Conservation (phyloP, 1,140 invertebrate species). For the Zaprionus davidi region DNA sequence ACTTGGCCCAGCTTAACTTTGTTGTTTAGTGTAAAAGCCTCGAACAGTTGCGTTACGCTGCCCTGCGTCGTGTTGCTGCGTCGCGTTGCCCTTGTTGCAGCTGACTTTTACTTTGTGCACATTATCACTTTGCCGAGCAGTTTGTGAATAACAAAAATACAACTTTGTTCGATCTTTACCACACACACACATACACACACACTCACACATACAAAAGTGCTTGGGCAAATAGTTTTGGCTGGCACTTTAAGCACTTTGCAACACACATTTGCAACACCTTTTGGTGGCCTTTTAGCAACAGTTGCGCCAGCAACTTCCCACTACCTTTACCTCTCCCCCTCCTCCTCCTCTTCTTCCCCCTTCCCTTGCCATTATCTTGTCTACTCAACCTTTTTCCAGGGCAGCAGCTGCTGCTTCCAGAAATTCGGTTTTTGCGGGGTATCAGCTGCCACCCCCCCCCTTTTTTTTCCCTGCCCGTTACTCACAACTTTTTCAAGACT, state of each 20-base stretch:
- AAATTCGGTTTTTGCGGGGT: constrained; percentile 41
- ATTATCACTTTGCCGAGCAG: constrained; percentile 68
- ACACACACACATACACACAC: constrained; percentile 28
- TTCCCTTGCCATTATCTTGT: background rate
- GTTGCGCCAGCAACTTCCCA: background rate
- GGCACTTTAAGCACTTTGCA: constrained; percentile 73
- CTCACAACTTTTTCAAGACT: constrained; percentile 38
- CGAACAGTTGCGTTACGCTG: constrained; percentile 23
- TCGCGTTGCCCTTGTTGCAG: constrained; percentile 42
- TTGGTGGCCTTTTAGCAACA: constrained; percentile 69
- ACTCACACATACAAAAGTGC: constrained; percentile 16
- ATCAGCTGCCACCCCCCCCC: background rate
- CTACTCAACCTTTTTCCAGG: background rate
- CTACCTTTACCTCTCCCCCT: background rate
- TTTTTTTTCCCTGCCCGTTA: no score
- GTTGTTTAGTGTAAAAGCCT: constrained; percentile 80
- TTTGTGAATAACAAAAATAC: constrained; percentile 36
- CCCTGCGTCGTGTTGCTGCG: constrained; percentile 20
- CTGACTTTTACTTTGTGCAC: constrained; percentile 73
- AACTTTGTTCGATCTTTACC: constrained; percentile 75
- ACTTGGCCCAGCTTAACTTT: constrained; percentile 68
- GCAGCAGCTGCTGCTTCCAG: constrained; percentile 49
- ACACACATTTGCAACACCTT: constrained; percentile 77
- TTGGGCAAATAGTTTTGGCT: constrained; percentile 46
- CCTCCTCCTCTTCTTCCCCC: background rate